Base-by-base conservation (phyloP, 2,797 vertebrate species). In the Myripristis jacobus region DNA sequence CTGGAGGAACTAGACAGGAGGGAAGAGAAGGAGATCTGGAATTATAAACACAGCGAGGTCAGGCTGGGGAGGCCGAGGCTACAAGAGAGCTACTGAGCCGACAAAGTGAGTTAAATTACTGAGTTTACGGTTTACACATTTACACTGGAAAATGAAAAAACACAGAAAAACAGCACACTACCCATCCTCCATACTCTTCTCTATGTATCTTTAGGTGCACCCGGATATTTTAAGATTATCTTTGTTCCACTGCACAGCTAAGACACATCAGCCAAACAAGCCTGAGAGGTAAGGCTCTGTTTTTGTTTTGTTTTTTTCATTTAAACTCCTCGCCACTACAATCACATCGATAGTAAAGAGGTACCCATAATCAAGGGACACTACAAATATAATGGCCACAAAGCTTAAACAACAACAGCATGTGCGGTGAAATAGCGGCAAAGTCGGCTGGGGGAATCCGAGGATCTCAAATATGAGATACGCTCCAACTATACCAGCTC, bases 31-130 rank as follows among this genome's bases (percentile, higher is more conserved):
- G 79, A 77, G 70, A 82, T 71, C 78, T 38, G 31, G 69, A 61
- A 70, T 82, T 79, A 56, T 89, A 83, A 89, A 89, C 84, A 88
- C 8, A 8, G 41, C 68, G 13, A 6, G 62, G 79, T 86, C 79
- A 80, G 66, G 43, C 34, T 24, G 19, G 43, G 47, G 60, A 70
- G 51, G 51, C 13, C 5, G 8, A 1, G n/a, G 69, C 73, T 50
- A 51, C 51, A 52, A 51, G 6, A 10, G 3, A 0, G 38, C 66
- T 57, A 74, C 10, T 31, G 65, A 77, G 64, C 31, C 62, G 70
- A 69, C 61, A 22, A 18, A 22, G 46, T 43, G 62, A 38, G 76
- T 25, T 5, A 2, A 16, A 58, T 16, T 25, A 16, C 25, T 54
- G 34, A 66, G 13, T 1, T 21, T 5, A 62, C 2, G 21, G 36